These are phyloP conservation scores for Rhamnusium bicolor DNA, from an alignment of 2,888 invertebrate genomes.

Conservation along the genomic window DNA sequence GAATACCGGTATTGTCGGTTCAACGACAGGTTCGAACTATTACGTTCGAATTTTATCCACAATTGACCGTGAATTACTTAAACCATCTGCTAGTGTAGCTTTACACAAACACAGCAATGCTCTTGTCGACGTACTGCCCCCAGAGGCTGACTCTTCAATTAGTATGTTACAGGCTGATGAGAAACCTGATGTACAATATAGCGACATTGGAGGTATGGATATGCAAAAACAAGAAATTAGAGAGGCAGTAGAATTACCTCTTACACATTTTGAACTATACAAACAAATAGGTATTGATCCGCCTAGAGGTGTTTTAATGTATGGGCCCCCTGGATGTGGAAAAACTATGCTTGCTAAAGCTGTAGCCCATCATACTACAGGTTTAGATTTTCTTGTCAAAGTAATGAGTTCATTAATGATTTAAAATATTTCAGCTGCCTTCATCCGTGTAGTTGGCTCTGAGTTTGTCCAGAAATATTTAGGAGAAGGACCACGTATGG, in stretches of 20 bases:
- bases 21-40: slow-evolving; percentile 91
- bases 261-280: slow-evolving; percentile 98
- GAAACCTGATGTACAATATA: slow-evolving; percentile 97
- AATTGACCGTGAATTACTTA: slow-evolving; percentile 96
- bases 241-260: slow-evolving; percentile 97
- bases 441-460: slow-evolving; percentile 98
- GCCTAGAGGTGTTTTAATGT: slow-evolving; percentile 92
- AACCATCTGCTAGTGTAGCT: slow-evolving; percentile 98
- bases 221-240: slow-evolving; percentile 99
- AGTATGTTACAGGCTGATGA: slow-evolving; percentile 98
- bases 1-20: slow-evolving; percentile 94
- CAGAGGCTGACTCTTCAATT: slow-evolving; percentile 99
- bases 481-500: slow-evolving; percentile 99
- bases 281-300: slow-evolving; percentile 99
- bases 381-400: slow-evolving; percentile 69
- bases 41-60: slow-evolving; percentile 99
- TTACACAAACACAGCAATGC: slow-evolving; percentile 99
- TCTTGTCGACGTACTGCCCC: slow-evolving; percentile 98
- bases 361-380: slow-evolving; percentile 98
- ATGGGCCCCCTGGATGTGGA: slow-evolving; percentile 99
- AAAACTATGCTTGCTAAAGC: slow-evolving; percentile 99
- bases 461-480: slow-evolving; percentile 99
- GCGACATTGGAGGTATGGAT: slow-evolving; percentile 99
- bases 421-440: slow-evolving; percentile 81
- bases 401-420: background rate